Conservation (phyloP, 2,888 invertebrate species). For the Hartigia nigra region DNA sequence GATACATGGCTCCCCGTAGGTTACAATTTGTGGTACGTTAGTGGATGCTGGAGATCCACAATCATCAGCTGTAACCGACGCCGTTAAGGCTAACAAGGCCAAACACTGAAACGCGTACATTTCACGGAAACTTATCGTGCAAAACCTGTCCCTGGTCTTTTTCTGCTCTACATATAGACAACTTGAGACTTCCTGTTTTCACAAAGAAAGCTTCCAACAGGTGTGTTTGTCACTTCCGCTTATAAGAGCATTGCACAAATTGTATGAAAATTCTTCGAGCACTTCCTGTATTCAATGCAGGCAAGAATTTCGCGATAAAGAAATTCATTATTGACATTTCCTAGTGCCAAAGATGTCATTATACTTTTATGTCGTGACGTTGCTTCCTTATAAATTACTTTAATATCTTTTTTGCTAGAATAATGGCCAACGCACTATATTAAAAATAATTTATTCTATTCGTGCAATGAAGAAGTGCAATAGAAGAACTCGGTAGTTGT, state of each 20-base stretch:
- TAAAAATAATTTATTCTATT: not conserved
- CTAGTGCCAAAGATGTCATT: too few relatives aligned
- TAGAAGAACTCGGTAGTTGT: not conserved
- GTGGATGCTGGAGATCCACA: not conserved
- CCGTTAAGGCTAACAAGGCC: slow-evolving; percentile 14
- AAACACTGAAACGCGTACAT: slow-evolving; percentile 13
- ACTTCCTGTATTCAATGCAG: not conserved
- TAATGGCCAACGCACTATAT: not conserved
- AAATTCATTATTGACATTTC: not conserved
- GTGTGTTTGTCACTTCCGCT: not conserved
- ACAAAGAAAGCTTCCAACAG: not conserved
- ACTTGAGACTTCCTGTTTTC: slow-evolving; percentile 5
- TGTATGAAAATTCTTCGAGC: not conserved
- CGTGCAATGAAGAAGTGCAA: not conserved
- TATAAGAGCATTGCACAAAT: not conserved
- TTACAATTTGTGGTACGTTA: slow-evolving; percentile 30
- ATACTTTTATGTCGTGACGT: too few relatives aligned
- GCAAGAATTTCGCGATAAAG: not conserved
- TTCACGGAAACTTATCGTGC: slow-evolving; percentile 10
- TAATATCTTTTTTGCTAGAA: not conserved
- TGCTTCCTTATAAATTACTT: not conserved
- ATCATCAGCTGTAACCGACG: not conserved
- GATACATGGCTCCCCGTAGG: slow-evolving; percentile 38
- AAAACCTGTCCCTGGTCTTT: slow-evolving; percentile 13
- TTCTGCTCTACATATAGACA: slow-evolving; percentile 12